These are phyloP conservation scores for Buceros bicornis DNA, from an alignment of 2,797 vertebrate species.

Conservation along the genomic window DNA sequence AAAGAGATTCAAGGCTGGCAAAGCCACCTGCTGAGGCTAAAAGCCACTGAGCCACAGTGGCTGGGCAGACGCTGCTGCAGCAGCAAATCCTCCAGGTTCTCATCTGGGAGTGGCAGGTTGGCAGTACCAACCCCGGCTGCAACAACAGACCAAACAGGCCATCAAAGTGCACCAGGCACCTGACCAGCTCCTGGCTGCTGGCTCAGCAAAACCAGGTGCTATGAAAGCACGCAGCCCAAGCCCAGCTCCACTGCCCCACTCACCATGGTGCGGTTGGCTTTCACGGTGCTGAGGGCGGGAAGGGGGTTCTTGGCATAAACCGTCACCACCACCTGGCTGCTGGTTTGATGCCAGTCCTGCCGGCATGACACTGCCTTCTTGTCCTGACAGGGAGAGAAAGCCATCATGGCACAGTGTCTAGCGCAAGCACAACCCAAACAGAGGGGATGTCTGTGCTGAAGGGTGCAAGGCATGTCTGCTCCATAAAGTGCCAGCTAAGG, in stretches of 20 bases:
- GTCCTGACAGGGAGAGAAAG: neutral
- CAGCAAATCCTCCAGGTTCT: accelerated
- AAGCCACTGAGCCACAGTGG: neutral
- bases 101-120: accelerated
- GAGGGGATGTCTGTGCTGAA: neutral
- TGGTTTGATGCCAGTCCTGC: slow-evolving; percentile 95
- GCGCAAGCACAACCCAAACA: neutral
- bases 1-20: neutral
- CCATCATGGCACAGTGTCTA: accelerated
- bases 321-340: slow-evolving; percentile 87
- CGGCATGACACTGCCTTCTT: slow-evolving; percentile 87
- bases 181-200: neutral
- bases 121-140: neutral
- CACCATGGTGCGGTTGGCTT: slow-evolving; percentile 89
- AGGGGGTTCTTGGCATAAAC: slow-evolving; percentile 90
- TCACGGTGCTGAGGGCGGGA: slow-evolving; percentile 84
- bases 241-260: slow-evolving; percentile 19
- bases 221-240: accelerated
- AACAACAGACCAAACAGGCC: neutral
- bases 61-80: neutral
- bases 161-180: too few species aligned
- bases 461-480: neutral
- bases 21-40: neutral
- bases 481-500: neutral
- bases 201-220: too few species aligned